These are phyloP conservation scores for Oreohelix idahoensis DNA, from an alignment of 1,140 invertebrate species.

Conservation along the genomic window DNA sequence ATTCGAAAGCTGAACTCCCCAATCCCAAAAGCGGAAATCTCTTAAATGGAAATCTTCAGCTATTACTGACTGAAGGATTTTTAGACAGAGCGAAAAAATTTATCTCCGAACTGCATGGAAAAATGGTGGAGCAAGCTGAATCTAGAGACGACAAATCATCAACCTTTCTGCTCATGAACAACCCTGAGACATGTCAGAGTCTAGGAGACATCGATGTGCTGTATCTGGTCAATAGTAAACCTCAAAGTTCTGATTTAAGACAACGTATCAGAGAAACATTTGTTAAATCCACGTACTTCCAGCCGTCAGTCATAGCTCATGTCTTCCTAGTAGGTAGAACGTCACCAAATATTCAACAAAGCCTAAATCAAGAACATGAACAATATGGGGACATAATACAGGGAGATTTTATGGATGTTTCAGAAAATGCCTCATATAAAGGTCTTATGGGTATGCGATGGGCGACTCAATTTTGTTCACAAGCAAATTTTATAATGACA, in stretches of 20 bases:
- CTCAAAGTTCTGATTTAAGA: slow-evolving; percentile 24
- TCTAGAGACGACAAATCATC: background rate
- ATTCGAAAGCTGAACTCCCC: background rate
- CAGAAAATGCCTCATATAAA: slow-evolving; percentile 58
- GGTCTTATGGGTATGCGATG: slow-evolving; percentile 89
- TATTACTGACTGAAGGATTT: slow-evolving; percentile 8
- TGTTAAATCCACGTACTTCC: background rate
- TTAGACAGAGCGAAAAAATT: background rate
- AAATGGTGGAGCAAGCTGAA: background rate
- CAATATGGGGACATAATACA: slow-evolving; percentile 57
- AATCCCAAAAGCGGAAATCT: background rate
- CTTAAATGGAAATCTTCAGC: background rate
- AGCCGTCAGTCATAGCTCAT: background rate
- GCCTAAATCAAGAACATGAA: slow-evolving; percentile 45
- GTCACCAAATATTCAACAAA: slow-evolving; percentile 45
- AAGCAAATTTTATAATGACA: slow-evolving; percentile 83
- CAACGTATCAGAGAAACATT: slow-evolving; percentile 26
- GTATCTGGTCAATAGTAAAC: slow-evolving; percentile 8
- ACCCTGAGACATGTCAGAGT: background rate
- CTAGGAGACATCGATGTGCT: background rate
- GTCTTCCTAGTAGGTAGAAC: slow-evolving; percentile 81
- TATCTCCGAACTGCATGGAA: slow-evolving; percentile 11
- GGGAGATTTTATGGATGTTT: slow-evolving; percentile 57
- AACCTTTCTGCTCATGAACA: background rate
- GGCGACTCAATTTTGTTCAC: slow-evolving; percentile 79